Conservation (phyloP, 2,113 vertebrate genomes). For the Lamprologus tigripictilis region DNA sequence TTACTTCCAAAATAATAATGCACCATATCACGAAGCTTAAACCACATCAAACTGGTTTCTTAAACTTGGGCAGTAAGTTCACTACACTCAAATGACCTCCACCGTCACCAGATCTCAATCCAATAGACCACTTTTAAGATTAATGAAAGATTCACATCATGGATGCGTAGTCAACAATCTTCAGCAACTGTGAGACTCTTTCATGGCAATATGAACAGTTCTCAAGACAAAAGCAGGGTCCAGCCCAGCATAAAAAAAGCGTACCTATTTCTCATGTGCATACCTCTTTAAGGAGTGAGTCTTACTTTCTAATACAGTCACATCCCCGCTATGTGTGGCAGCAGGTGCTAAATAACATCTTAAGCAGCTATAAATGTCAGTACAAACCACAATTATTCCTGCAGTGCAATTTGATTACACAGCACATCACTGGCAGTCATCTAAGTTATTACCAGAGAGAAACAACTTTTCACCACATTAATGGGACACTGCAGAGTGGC, state of each 20-base stretch:
- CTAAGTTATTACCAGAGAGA: neutral
- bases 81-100: neutral
- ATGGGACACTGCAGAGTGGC: neutral
- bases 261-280: neutral
- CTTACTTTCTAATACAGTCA: neutral
- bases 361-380: neutral
- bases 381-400: neutral
- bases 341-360: conserved; percentile 1
- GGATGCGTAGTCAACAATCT: neutral
- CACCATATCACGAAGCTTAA: neutral
- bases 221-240: neutral
- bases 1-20: neutral
- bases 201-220: neutral
- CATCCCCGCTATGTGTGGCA: neutral
- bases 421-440: neutral
- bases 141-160: neutral
- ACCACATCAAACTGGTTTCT: neutral
- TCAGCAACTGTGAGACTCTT: neutral
- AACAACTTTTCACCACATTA: neutral
- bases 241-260: neutral
- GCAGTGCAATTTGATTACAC: conserved; percentile 5
- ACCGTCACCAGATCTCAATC: neutral
- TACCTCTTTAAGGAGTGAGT: neutral
- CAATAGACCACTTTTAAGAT: neutral
- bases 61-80: neutral